Evolutionary conservation across 2,797 vertebrate species (phyloP).

Genomic region (Cossypha polioptera): DNA sequence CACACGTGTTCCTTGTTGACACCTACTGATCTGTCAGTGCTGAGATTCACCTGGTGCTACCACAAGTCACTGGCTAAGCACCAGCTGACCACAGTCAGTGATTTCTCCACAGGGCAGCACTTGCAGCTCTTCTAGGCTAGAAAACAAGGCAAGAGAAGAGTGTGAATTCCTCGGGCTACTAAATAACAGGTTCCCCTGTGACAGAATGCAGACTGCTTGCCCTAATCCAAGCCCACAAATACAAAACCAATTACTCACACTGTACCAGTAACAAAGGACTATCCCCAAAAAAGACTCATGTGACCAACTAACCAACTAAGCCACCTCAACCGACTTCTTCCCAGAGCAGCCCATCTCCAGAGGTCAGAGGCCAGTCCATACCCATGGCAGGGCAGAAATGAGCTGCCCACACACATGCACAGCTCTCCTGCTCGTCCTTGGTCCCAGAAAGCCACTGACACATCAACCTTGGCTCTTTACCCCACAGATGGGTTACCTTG

Average conservation of each 20-base stretch:
- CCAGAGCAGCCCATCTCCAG: neutral
- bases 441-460: neutral
- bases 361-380: neutral
- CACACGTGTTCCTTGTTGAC: neutral
- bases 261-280: neutral
- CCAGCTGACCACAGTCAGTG: neutral
- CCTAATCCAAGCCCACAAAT: neutral
- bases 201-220: neutral
- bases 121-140: neutral
- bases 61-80: neutral
- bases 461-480: neutral
- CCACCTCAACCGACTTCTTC: neutral
- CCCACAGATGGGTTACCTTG: neutral
- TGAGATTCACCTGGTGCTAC: neutral
- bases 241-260: neutral
- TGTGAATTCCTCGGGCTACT: neutral
- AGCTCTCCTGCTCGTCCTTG: neutral
- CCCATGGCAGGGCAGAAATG: accelerated
- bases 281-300: neutral
- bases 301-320: neutral
- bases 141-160: neutral
- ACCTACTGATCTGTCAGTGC: neutral
- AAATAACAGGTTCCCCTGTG: neutral
- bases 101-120: neutral
- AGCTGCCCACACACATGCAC: neutral